Evolutionary conservation across 2,113 vertebrate species (phyloP), one percentile per base, ranked within the genome.

Genomic region (Notarius quadriscutis): DNA sequence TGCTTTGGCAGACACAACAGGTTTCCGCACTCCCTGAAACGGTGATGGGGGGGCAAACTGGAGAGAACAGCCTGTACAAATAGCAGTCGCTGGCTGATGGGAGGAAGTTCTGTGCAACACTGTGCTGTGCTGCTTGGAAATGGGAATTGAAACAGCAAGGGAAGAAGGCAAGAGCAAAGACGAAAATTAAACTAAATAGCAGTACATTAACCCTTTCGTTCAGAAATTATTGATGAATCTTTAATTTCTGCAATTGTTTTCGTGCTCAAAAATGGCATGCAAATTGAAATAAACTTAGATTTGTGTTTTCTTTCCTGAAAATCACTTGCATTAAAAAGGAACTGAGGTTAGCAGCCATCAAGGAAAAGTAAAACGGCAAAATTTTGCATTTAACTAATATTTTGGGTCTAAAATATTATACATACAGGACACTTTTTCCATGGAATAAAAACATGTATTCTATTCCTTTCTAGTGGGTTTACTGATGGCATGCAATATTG

Each of bases 51-150:
- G 58, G n/a, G 58, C 62, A 72, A 53, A 87, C 79, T 34, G 71
- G 10, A 53, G 86, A 83, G 86, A 83, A 83, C 18, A 83, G 71
- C 58, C n/a, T 57, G 85, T 86, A 80, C 63, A 69, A 80, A 81
- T 69, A 86, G 77, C 72, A 77, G 57, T 50, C 67, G 25, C 77
- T 69, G 51, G 63, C 51, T 81, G 77, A 85, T 60, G 85, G 63
- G 63, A 81, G 75, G 53, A 55, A 34, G 71, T 75, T 85, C 84
- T 75, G 83, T 72, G 55, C 30, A 25, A 75, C 34, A 85, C 11
- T 48, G 30, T 22, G 53, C 25, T 72, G 3, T 41, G 67, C 53
- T 72, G 9, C 60, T 83, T 83, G 50, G 17, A 53, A 65, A 67
- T 58, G 7, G 30, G 83, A 75, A 84, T 84, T 17, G 60, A 84